Evolutionary conservation across 2,113 vertebrate species (phyloP).

Genomic region (Vidua chalybeata): DNA sequence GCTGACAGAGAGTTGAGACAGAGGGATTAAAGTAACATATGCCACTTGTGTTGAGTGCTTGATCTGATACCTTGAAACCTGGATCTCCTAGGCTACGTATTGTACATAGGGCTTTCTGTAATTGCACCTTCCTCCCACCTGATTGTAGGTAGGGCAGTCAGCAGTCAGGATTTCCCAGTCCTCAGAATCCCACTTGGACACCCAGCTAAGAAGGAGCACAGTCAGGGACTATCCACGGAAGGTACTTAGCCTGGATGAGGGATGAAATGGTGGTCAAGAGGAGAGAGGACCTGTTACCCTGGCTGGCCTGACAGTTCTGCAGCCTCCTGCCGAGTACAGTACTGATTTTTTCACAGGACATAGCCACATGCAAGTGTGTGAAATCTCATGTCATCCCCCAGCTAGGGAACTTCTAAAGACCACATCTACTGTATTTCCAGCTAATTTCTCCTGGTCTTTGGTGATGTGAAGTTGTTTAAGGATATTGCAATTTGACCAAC

Average conservation of each 20-base stretch:
- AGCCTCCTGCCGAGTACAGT: fast-evolving
- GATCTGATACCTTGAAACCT: neutral
- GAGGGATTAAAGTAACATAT: neutral
- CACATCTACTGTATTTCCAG: neutral
- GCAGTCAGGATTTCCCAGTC: neutral
- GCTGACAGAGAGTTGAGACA: neutral
- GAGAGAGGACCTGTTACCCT: neutral
- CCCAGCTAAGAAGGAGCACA: neutral
- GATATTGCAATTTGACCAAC: neutral
- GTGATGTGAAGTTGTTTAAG: neutral
- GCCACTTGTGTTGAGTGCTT: neutral
- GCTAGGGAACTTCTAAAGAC: neutral
- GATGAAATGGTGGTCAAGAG: fast-evolving
- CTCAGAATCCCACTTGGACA: neutral
- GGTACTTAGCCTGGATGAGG: neutral
- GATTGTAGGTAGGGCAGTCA: neutral
- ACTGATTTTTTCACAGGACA: neutral
- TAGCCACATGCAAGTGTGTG: neutral
- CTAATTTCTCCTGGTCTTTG: neutral
- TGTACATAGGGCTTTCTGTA: neutral
- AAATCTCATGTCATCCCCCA: neutral
- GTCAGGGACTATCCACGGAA: neutral
- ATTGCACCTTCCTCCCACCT: neutral
- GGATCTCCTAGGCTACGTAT: fast-evolving
- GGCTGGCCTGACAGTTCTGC: neutral